These are phyloP conservation scores for Cryptocephalus primarius DNA, from an alignment of 2,888 invertebrate species.

Conservation along the genomic window DNA sequence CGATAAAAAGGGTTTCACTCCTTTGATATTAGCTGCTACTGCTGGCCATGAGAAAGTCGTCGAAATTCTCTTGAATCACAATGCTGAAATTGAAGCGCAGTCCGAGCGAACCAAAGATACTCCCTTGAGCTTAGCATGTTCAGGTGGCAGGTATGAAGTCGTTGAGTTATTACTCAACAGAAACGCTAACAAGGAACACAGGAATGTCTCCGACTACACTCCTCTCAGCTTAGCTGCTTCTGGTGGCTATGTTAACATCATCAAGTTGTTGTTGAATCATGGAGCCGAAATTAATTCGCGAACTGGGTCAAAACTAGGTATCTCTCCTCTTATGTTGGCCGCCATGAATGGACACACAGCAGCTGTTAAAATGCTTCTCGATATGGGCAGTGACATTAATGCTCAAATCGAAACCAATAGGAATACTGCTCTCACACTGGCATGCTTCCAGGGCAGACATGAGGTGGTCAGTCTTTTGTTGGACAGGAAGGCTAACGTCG, in stretches of 20 bases:
- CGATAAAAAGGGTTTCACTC: constrained; percentile 98
- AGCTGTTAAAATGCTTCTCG: constrained; percentile 87
- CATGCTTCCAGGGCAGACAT: constrained; percentile 97
- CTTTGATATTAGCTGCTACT: constrained; percentile 92
- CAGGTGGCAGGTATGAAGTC: constrained; percentile 92
- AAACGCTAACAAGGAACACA: constrained; percentile 80
- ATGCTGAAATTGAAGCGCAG: constrained; percentile 97
- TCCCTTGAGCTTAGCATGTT: constrained; percentile 92
- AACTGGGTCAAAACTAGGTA: constrained; percentile 93
- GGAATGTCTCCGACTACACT: constrained; percentile 98
- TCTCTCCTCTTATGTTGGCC: constrained; percentile 97
- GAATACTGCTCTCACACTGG: constrained; percentile 95
- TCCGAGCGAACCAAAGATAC: constrained; percentile 99
- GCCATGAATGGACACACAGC: constrained; percentile 98
- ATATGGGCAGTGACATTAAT: constrained; percentile 98
- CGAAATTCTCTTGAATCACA: constrained; percentile 83
- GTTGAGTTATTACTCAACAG: constrained; percentile 82
- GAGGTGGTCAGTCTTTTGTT: constrained; percentile 95
- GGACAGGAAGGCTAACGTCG: constrained; percentile 95
- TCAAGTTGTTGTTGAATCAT: constrained; percentile 81
- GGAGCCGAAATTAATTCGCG: constrained; percentile 98
- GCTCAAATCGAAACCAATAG: constrained; percentile 99
- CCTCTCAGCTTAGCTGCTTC: constrained; percentile 97
- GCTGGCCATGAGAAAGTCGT: constrained; percentile 90
- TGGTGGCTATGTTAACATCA: constrained; percentile 97